These are phyloP conservation scores for Vipera ursinii DNA, from an alignment of 2,797 vertebrate species.

Conservation along the genomic window DNA sequence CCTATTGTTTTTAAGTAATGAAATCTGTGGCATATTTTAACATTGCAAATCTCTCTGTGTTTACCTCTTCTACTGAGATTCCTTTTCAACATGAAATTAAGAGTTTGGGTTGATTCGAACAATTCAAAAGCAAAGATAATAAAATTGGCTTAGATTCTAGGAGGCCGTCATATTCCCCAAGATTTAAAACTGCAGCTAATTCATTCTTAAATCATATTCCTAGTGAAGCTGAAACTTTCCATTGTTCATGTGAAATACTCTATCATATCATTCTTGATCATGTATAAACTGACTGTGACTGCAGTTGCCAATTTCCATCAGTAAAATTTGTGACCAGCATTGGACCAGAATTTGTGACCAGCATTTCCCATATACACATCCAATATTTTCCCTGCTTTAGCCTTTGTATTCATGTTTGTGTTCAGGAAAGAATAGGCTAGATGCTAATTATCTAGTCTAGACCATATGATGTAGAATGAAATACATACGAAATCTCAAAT, in stretches of 20 bases:
- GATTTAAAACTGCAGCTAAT: background rate
- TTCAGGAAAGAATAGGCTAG: background rate
- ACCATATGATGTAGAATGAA: background rate
- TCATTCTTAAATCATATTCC: background rate
- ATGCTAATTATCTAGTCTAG: fast-evolving
- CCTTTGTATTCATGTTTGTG: background rate
- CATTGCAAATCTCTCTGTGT: background rate
- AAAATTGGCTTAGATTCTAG: background rate
- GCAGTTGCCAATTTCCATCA: background rate
- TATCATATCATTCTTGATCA: background rate
- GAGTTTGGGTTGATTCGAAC: background rate
- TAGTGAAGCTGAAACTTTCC: background rate
- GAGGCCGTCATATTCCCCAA: background rate
- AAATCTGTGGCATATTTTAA: background rate
- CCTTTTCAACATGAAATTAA: background rate
- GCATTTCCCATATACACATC: background rate
- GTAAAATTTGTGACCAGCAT: background rate
- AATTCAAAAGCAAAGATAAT: background rate
- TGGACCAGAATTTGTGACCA: background rate
- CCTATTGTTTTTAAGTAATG: background rate
- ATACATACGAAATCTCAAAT: background rate
- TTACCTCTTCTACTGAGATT: background rate
- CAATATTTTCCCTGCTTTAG: background rate
- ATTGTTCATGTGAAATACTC: background rate
- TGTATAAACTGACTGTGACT: background rate